These are phyloP conservation scores for Bryconaethiops microstoma DNA, from an alignment of 2,797 vertebrate genomes.

Conservation along the genomic window DNA sequence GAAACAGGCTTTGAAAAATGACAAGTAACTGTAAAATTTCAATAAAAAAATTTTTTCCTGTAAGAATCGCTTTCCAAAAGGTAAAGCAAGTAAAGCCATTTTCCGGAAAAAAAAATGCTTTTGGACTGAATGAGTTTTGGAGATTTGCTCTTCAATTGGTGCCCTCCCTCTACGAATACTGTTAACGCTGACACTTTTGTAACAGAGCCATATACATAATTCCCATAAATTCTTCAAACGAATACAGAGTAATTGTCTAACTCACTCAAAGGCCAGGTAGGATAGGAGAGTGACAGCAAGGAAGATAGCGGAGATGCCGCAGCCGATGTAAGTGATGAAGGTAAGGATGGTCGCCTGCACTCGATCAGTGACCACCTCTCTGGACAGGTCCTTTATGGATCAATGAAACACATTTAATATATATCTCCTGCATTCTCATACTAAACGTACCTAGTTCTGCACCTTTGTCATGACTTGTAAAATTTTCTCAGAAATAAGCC, in stretches of 20 bases:
- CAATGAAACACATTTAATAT: background rate
- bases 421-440: background rate
- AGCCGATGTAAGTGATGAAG: slow-evolving; percentile 93
- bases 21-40: too few relatives aligned
- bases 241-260: slow-evolving; percentile 51
- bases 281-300: slow-evolving; percentile 88
- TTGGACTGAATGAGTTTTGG: too few relatives aligned
- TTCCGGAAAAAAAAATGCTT: too few relatives aligned
- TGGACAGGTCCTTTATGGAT: slow-evolving; percentile 68
- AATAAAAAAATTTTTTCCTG: too few relatives aligned
- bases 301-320: slow-evolving; percentile 91
- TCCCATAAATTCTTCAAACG: background rate
- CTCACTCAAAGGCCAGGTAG: slow-evolving; percentile 88
- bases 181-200: too few relatives aligned
- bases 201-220: background rate
- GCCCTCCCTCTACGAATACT: too few relatives aligned
- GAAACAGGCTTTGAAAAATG: too few relatives aligned
- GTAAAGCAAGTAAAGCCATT: too few relatives aligned
- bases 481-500: too few relatives aligned
- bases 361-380: slow-evolving; percentile 62
- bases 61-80: too few relatives aligned
- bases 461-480: too few relatives aligned
- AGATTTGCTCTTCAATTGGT: too few relatives aligned
- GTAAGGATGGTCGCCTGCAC: slow-evolving; percentile 82
- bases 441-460: background rate